A percentile compares a stretch with the other conserved stretches of the same genome.
These are phyloP conservation scores for Notodonta ziczac DNA, from an alignment of 2,888 invertebrate genomes.

Conservation along the genomic window DNA sequence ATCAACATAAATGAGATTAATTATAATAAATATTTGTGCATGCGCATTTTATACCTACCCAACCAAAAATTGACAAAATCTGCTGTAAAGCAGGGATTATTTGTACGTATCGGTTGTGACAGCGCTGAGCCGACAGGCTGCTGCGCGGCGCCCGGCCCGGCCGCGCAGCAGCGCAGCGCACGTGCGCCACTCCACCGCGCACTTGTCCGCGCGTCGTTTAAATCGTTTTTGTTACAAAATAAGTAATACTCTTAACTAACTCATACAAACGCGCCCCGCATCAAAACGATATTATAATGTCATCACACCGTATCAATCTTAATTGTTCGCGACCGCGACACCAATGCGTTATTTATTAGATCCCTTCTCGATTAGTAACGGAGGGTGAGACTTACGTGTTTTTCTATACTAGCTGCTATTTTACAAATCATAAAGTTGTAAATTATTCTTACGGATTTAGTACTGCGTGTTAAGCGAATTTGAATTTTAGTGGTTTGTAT, in stretches of 20 bases:
- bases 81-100: not conserved
- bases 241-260: conserved; percentile 49
- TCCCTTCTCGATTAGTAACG: conserved; percentile 26
- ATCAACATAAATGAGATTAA: too few relatives aligned
- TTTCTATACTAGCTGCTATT: conserved; percentile 4
- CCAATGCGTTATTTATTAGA: conserved; percentile 38
- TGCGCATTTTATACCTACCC: not conserved
- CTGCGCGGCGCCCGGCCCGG: too few relatives aligned
- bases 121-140: not conserved
- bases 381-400: conserved; percentile 1
- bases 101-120: not conserved
- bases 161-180: conserved; percentile 10
- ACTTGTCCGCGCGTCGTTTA: conserved; percentile 27
- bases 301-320: conserved; percentile 72
- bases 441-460: not conserved
- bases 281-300: conserved; percentile 68
- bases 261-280: conserved; percentile 47
- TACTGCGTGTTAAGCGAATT: not conserved
- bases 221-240: conserved; percentile 44
- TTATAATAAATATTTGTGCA: too few relatives aligned
- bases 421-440: not conserved
- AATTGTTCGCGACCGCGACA: conserved; percentile 64
- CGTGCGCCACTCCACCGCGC: conserved; percentile 20
- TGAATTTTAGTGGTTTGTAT: conserved; percentile 7
- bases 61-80: not conserved